phyloP scores from a whole-genome alignment of 2,888 invertebrate species.

The Phortica okadai region DNA sequence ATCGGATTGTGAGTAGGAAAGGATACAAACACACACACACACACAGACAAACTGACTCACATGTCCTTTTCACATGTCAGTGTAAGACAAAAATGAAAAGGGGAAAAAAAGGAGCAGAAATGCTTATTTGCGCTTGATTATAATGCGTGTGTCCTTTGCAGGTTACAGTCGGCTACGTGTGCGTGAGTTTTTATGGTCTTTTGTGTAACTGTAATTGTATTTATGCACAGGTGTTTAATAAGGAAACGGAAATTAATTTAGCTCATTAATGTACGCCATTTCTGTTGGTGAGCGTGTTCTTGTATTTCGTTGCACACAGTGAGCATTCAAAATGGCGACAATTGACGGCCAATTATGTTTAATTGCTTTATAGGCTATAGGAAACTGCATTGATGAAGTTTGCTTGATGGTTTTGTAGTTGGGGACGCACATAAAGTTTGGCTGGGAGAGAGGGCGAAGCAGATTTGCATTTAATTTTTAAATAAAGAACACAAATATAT shows the following conservation, averaged over 20 bases:
- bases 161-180: neutral
- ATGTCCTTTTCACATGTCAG: constrained; percentile 5
- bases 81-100: constrained; percentile 1
- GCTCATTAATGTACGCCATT: constrained; percentile 7
- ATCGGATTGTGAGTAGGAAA: constrained; percentile 28
- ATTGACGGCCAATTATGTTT: constrained; percentile 13
- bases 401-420: too few relatives aligned
- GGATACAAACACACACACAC: neutral
- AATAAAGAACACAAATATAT: neutral
- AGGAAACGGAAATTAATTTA: constrained; percentile 33
- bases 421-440: too few relatives aligned
- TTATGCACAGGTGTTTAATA: constrained; percentile 30
- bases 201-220: neutral
- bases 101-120: neutral
- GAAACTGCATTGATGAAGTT: neutral
- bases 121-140: neutral
- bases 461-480: neutral
- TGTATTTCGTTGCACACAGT: neutral
- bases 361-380: constrained; percentile 3
- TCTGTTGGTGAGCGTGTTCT: neutral
- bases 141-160: constrained; percentile 4
- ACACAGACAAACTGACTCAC: constrained; percentile 3
- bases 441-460: too few relatives aligned
- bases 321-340: neutral
- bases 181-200: neutral